Evolutionary conservation across 1,140 invertebrate genomes (phyloP).

Genomic region (Drosophila mayri): DNA sequence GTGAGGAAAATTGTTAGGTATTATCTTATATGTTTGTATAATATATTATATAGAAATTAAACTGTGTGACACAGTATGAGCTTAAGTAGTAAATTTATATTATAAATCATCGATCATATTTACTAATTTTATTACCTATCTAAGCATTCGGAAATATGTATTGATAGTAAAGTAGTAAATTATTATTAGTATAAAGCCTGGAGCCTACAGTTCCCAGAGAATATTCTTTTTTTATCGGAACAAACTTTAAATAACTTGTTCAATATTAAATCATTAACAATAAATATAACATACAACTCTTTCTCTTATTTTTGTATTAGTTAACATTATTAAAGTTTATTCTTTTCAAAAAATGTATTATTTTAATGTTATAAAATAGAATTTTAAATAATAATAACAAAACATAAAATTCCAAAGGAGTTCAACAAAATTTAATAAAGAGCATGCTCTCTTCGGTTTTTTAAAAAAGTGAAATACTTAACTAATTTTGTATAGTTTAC

Average conservation of each 20-base stretch:
- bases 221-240: background rate
- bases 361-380: no score
- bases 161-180: no score
- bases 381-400: background rate
- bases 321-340: no score
- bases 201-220: no score
- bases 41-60: background rate
- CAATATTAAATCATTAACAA: no score
- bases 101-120: background rate
- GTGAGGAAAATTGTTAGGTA: no score
- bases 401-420: background rate
- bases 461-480: background rate
- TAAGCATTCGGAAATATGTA: no score
- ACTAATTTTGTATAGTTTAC: slow-evolving; percentile 15
- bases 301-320: background rate
- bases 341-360: no score
- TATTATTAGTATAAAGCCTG: no score
- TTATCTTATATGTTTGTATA: background rate
- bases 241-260: background rate
- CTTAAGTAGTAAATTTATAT: background rate
- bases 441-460: slow-evolving; percentile 24
- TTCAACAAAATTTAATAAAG: background rate
- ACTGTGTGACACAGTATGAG: no score
- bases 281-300: no score
- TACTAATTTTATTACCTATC: no score